Evolutionary conservation across 1,140 invertebrate genomes (phyloP).

Genomic region (Xylocopa sonorina): DNA sequence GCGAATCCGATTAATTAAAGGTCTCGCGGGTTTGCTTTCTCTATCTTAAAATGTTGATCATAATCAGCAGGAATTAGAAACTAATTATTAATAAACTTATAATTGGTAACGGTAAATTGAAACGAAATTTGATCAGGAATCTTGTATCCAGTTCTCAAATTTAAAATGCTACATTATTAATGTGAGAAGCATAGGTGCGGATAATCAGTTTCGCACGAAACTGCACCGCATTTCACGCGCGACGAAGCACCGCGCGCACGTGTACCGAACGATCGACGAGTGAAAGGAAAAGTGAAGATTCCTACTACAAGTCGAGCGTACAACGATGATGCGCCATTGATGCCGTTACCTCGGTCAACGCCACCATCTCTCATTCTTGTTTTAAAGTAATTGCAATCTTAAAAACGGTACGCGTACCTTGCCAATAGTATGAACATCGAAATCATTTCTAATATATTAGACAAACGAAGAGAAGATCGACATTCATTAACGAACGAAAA

Average conservation of each 20-base stretch:
- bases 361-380: not conserved
- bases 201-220: not conserved
- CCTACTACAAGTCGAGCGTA: not conserved
- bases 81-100: too few species aligned
- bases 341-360: not conserved
- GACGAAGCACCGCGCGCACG: not conserved
- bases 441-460: too few species aligned
- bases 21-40: too few species aligned
- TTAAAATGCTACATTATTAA: not conserved
- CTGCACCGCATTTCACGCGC: not conserved
- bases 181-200: too few species aligned
- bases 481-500: not conserved
- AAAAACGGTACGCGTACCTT: not conserved
- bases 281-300: slow-evolving; percentile 24
- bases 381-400: not conserved
- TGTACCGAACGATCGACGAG: not conserved
- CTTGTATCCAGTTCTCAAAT: not conserved
- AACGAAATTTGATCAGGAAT: too few species aligned
- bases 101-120: too few species aligned
- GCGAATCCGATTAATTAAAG: too few species aligned
- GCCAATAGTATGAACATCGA: too few species aligned
- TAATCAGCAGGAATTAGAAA: too few species aligned
- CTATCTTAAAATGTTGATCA: too few species aligned
- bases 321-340: not conserved
- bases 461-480: too few species aligned